Percentiles rank a stretch among this genome's conserved stretches.
These are phyloP conservation scores for Chaenocephalus aceratus DNA, from an alignment of 2,113 vertebrate species.

Conservation along the genomic window DNA sequence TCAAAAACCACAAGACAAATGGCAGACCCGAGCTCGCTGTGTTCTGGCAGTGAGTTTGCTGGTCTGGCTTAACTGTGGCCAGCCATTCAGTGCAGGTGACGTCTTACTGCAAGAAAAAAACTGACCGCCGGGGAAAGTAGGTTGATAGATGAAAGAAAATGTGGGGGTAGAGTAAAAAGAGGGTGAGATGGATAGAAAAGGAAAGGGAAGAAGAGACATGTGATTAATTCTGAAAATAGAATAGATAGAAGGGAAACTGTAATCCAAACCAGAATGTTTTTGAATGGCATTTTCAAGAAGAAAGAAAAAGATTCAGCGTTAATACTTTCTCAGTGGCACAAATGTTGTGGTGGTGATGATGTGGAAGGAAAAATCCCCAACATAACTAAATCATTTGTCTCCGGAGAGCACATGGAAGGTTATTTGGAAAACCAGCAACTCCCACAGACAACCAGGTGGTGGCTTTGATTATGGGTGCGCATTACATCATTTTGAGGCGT, in stretches of 20 bases:
- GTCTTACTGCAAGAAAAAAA: constrained; percentile 63
- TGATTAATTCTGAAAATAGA: constrained; percentile 24
- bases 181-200: constrained; percentile 24
- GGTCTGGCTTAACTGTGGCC: constrained; percentile 63
- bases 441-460: constrained; percentile 84
- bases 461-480: constrained; percentile 86
- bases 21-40: constrained; percentile 66
- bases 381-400: constrained; percentile 17
- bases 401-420: neutral
- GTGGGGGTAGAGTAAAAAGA: constrained; percentile 22
- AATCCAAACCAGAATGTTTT: constrained; percentile 33
- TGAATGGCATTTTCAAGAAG: constrained; percentile 41
- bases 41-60: constrained; percentile 66
- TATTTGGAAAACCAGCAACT: constrained; percentile 62
- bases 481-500: constrained; percentile 88
- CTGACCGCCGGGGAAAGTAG: constrained; percentile 24
- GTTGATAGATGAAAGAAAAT: constrained; percentile 50
- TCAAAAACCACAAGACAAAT: constrained; percentile 83
- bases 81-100: constrained; percentile 71
- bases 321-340: constrained; percentile 10
- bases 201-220: constrained; percentile 18
- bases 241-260: constrained; percentile 15
- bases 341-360: neutral
- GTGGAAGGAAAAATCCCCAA: neutral
- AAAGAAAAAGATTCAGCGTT: constrained; percentile 1